Base-by-base conservation (phyloP, 2,113 vertebrate species). In the Oncorhynchus gorbuscha region DNA sequence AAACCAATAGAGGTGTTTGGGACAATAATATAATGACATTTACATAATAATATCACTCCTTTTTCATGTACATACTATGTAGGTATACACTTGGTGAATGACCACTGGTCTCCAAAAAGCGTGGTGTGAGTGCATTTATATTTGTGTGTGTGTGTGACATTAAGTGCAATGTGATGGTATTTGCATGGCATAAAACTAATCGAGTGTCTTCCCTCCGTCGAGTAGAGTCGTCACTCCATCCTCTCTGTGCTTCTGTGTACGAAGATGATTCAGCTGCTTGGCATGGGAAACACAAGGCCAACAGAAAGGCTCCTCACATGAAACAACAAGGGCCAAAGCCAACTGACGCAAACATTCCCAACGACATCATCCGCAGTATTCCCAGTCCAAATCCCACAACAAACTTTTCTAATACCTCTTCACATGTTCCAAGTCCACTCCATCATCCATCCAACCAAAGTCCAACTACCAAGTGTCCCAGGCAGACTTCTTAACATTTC, bases 81-180 rank as follows among this genome's bases (percentile, higher is more conserved):
- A 39, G 39, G 39, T 9, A 39, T 39, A 39, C 39, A 39, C 39
- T 9, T 9, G 59, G 59, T 61, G n/a, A 61, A 16, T 66, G 64
- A 66, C 26, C 26, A 28, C 6, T 66, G 24, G 64, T 26, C 11
- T 66, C 64, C 12, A 66, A 66, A 66, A 66, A 39, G 13, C 35
- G 1, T 24, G 24, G 35, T 83, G 24, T 58, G 59, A n/a, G 35
- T 35, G 35, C 35, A 35, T 35, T 35, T 35, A 35, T 35, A 7
- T 8, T 35, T 35, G 35, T 35, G 30, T 55, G 45, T 51, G 65
- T 81, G 35, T 59, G 69, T 82, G 80, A 14, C 3, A 45, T 69
- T 87, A 91, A 91, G 90, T 90, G 90, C 90, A 90, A 86, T 86
- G 81, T 86, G 86, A 90, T 85, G 84, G 82, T 85, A 80, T 86